Percentiles rank a stretch among this genome's conserved stretches.
These are phyloP conservation scores for Gopherus flavomarginatus DNA, from an alignment of 2,113 vertebrate species.

Conservation along the genomic window DNA sequence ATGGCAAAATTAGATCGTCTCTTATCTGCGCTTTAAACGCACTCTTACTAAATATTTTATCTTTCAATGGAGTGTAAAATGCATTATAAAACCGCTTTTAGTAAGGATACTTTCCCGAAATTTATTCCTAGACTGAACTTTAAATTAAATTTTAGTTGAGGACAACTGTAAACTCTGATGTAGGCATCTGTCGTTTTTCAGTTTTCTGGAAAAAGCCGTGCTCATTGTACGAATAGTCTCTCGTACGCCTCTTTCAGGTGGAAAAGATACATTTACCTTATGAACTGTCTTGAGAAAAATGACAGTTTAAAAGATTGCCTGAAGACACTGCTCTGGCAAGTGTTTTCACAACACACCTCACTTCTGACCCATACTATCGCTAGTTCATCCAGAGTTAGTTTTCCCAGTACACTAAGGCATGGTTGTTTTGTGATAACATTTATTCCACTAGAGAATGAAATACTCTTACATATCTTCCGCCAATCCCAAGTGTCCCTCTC, in stretches of 20 bases:
- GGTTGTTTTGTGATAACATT: neutral
- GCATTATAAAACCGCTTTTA: neutral
- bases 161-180: neutral
- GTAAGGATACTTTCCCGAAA: neutral
- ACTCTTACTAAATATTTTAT: neutral
- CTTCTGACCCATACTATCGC: constrained; percentile 9
- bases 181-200: neutral
- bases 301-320: neutral
- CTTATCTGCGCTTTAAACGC: neutral
- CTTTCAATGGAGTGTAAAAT: neutral
- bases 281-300: constrained; percentile 37
- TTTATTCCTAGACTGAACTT: neutral
- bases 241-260: neutral
- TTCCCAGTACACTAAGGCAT: neutral
- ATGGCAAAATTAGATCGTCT: constrained; percentile 37
- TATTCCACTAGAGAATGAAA: neutral
- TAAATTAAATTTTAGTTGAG: neutral
- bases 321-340: constrained; percentile 46
- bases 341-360: constrained; percentile 17
- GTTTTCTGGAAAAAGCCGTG: neutral
- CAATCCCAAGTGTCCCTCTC: neutral
- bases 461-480: neutral
- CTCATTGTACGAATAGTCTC: neutral
- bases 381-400: neutral
- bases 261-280: neutral